Evolutionary conservation across 2,113 vertebrate genomes (phyloP), one percentile per base, ranked within the genome.

Genomic region (Lichenostomus cassidix): DNA sequence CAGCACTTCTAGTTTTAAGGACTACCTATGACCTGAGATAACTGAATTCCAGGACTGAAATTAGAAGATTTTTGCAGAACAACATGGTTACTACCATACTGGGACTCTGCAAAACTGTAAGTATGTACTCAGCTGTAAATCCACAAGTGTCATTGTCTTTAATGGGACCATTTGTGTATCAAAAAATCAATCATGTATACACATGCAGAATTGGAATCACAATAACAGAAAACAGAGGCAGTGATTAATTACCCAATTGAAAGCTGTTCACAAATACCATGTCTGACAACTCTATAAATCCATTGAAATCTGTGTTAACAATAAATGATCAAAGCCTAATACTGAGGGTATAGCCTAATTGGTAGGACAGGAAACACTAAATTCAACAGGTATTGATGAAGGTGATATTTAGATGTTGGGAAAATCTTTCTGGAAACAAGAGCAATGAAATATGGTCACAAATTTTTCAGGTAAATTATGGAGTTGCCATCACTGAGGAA

Each of bases 161-260:
- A 93, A 89, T 81, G 80, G 73, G 56, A 90, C 79, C 27, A 52
- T 81, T 97, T 71, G 52, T 59, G 83, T 92, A 86, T 86, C 89
- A 92, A 83, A 96, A 93, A 96, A 90, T 95, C 96, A 96, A 95
- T 95, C 92, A 74, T 27, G 76, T 94, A 81, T 92, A 92, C 86
- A 95, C 89, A 84, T 70, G 64, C 68, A 70, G 83, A 92, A 95
- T 35, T 93, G 92, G 80, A 97, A 92, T 89, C 86, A 59, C 89
- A 95, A 50, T 92, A 97, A 95, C 89, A 95, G 89, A 93, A 96
- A 97, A 92, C 64, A 93, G 76, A 95, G 64, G 83, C 80, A 93
- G 83, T 88, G 82, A 96, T 95, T 94, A 93, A 95, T 95, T 91
- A 88, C 60, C 82, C 88, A 96, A 18, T 41, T 88, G 93, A 81